Evolutionary conservation across 2,888 invertebrate species (phyloP).

Genomic region (Drosophila prolongata): DNA sequence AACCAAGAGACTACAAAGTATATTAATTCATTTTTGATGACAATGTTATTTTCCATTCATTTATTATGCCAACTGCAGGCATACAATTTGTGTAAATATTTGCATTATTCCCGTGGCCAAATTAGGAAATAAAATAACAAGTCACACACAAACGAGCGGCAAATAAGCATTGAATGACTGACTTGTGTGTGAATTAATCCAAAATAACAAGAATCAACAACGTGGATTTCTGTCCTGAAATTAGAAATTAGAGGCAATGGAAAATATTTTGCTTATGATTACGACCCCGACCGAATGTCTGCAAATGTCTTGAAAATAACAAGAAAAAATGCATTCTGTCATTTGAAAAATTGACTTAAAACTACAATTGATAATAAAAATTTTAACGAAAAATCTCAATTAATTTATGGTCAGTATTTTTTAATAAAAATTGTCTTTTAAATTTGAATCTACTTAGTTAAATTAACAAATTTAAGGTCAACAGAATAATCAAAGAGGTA

Average conservation of each 20-base stretch:
- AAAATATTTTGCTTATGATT: conserved; percentile 8
- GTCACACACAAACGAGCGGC: conserved; percentile 16
- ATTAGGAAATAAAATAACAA: conserved; percentile 41
- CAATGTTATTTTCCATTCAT: conserved; percentile 44
- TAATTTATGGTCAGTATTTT: neutral
- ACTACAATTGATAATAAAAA: neutral
- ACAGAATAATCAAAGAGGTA: neutral
- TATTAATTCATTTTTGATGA: conserved; percentile 39
- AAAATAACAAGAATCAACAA: conserved; percentile 60
- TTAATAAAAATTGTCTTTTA: neutral
- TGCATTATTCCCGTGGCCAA: conserved; percentile 38
- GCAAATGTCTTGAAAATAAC: neutral
- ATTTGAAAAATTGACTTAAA: neutral
- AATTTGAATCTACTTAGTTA: neutral
- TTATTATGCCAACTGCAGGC: conserved; percentile 28
- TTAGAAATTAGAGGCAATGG: conserved; percentile 13
- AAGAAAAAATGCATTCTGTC: too few relatives aligned
- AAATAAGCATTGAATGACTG: conserved; percentile 13
- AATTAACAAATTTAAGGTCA: neutral
- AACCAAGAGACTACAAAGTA: conserved; percentile 8
- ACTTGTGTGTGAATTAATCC: conserved; percentile 65
- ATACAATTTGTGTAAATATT: conserved; percentile 47
- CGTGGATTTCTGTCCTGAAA: conserved; percentile 22
- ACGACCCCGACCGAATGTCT: neutral
- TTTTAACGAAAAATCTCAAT: neutral